Evolutionary conservation across 2,113 vertebrate species (phyloP), one percentile per base, ranked within the genome.

Genomic region (Casuarius casuarius): DNA sequence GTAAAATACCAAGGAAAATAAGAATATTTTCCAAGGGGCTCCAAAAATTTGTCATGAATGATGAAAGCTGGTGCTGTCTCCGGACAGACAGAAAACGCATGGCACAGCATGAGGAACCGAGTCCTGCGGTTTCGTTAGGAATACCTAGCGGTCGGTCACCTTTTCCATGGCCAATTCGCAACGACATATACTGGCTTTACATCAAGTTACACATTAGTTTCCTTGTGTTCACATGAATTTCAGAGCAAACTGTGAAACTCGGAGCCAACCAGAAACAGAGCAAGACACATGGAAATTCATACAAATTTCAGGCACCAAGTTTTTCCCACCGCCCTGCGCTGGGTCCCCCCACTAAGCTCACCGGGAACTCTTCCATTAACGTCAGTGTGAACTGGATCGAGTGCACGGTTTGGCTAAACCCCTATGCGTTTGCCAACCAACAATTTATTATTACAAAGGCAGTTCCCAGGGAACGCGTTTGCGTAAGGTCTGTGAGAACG

Each of bases 401-500:
- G 85, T 66, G 80, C 62, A 42, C 10, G 61, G 85, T 61, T 90
- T 93, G 93, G 38, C 58, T 94, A 83, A 95, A 95, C 87, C 42
- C 38, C 73, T 86, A 71, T 15, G 29, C 73, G 91, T 61, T 92
- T 92, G 90, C 85, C 77, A 93, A 90, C 48, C 62, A 89, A 44
- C n/a, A 89, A 92, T 90, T 96, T 92, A 91, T 91, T 95, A 94
- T 89, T 89, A 76, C 22, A 92, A 79, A 90, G 74, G 46, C 90
- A 87, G 90, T 94, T 97, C 83, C 92, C 89, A 94, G 90, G 81
- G 94, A 95, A 92, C 4, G 8, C 56, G 82, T 84, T 93, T 1
- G 0, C 68, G 10, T 42, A 76, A 92, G 76, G 66, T 80, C 90
- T 87, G 77, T 86, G 85, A 95, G 86, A 95, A 93, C 81, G 29